These are phyloP conservation scores for Garra rufa DNA, from an alignment of 2,113 vertebrate species.

Conservation along the genomic window DNA sequence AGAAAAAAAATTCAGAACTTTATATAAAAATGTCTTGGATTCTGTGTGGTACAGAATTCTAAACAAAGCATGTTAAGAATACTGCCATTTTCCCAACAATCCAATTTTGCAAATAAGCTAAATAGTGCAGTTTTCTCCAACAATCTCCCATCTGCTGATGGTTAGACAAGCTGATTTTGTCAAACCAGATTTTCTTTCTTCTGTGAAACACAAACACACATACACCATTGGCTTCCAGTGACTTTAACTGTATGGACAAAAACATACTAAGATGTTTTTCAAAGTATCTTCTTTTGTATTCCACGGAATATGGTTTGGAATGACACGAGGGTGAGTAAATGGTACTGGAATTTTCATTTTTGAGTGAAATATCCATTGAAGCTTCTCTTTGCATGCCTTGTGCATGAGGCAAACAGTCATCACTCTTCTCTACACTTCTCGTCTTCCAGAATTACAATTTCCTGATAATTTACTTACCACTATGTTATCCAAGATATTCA, in stretches of 20 bases:
- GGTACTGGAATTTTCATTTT: neutral
- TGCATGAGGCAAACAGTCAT: neutral
- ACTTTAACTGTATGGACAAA: neutral
- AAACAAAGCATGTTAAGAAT: neutral
- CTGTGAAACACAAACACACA: neutral
- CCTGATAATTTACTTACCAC: no score
- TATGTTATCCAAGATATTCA: no score
- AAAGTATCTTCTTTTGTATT: neutral
- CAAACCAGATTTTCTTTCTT: neutral
- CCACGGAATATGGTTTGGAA: neutral
- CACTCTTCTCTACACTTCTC: no score
- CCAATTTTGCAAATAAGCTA: neutral
- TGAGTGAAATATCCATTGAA: neutral
- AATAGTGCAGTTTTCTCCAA: neutral
- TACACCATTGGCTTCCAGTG: neutral
- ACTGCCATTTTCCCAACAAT: neutral
- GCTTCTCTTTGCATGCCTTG: neutral
- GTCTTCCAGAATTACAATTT: no score
- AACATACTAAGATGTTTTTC: neutral
- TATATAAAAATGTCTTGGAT: neutral
- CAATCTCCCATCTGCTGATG: neutral
- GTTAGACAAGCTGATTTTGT: neutral
- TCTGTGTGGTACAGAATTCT: neutral
- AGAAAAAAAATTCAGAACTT: neutral
- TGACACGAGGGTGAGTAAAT: neutral